Conservation (phyloP, 2,888 invertebrate genomes). For the Acanthosepion lycidas region DNA sequence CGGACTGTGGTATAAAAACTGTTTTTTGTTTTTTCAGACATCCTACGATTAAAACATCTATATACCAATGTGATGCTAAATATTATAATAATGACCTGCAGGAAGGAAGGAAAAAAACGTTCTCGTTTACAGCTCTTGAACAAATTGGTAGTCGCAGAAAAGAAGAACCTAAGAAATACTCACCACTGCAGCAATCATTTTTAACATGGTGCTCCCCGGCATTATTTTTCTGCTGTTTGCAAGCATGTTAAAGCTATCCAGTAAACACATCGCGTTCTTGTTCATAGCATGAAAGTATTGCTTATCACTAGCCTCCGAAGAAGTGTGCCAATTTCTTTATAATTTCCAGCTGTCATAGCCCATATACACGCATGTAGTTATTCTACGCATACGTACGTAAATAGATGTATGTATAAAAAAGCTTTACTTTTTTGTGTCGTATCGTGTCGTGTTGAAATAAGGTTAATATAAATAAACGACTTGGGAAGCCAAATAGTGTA, state of each 20-base stretch:
- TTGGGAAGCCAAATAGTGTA: not conserved
- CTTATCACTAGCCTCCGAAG: not conserved
- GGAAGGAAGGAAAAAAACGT: not conserved
- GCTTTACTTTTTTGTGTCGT: not conserved
- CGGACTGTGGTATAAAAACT: not conserved
- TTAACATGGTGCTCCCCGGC: conserved; percentile 45
- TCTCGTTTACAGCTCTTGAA: not conserved
- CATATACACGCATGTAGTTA: conserved; percentile 20
- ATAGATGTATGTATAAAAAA: not conserved
- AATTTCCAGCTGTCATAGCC: conserved; percentile 20
- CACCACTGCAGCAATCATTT: conserved; percentile 46
- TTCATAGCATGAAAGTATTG: conserved; percentile 46
- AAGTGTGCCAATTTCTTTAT: not conserved
- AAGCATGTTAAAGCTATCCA: conserved; percentile 39
- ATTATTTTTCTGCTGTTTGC: conserved; percentile 46
- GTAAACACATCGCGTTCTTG: conserved; percentile 39
- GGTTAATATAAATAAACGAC: not conserved
- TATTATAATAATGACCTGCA: not conserved
- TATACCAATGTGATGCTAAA: not conserved
- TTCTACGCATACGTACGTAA: not conserved
- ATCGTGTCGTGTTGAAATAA: not conserved
- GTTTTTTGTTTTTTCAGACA: not conserved
- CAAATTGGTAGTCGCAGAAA: not conserved
- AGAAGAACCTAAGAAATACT: not conserved
- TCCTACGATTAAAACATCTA: not conserved